phyloP scores from a whole-genome alignment of 2,113 vertebrate genomes.

The Pan troglodytes region NHGRI_mPanTro3-v2.1_pri NC_072401.2:186888001-186888500 shows the following conservation, averaged over 20 bases:
- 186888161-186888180: background rate
- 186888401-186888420: background rate
- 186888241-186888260: background rate
- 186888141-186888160: background rate
- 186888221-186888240: background rate
- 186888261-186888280: background rate
- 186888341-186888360: background rate
- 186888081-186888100: background rate
- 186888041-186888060: slow-evolving; percentile 15
- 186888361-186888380: background rate
- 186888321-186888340: slow-evolving; percentile 12
- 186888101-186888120: background rate
- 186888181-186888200: background rate
- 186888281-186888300: background rate
- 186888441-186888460: background rate
- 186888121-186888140: background rate
- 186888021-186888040: background rate
- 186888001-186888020: background rate
- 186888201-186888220: background rate
- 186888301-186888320: background rate
- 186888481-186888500: background rate
- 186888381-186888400: background rate
- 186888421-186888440: background rate
- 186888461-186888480: background rate
- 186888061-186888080: background rate